Base-by-base conservation (phyloP, 2,797 vertebrate species). In the Pagetopsis macropterus region DNA sequence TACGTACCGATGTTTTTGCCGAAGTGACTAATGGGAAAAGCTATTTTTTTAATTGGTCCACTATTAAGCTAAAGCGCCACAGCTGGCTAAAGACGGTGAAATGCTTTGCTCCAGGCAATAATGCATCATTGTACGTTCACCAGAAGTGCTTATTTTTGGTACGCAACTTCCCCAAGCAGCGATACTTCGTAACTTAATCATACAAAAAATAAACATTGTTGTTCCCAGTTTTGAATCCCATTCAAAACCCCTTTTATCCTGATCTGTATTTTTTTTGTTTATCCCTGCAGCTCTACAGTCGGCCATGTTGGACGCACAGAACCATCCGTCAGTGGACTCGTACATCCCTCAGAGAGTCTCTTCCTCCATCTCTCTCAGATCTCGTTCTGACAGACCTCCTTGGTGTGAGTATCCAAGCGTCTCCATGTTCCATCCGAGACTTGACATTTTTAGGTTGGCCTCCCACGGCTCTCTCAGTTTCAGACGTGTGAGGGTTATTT, bases 361-460 rank as follows among this genome's bases (percentile, higher is more conserved):
- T 0, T 95, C 97, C 0, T 96, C 96, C 33, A 93, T 93, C 0
- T 95, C 96, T 0, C 66, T 96, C 77, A 94, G 93, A 41, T 96
- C 96, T 79, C 96, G 95, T 23, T 96, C 95, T 0, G 98, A 99
- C 86, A 96, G 95, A 45, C 98, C 98, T 43, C 96, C 98, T 0
- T 99, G 98, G 97, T 99, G 98, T 99, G 93, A 98, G 98, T 98
- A 83, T 88, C 19, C 1, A 64, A 33, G 45, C 60, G 1, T 58
- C 50, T 61, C 52, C 40, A 33, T 33, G 11, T 9, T 50, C 7
- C 7, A 63, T 19, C 45, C 10, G 1, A 13, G 33, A 27, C 48
- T 37, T 76, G 70, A 75, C 58, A 45, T 79, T 73, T 82, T 56
- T 54, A 58, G 68, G 67, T 57, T 68, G 49, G 13, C 33, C 58